Percentiles rank a stretch among this genome's conserved stretches.
These are phyloP conservation scores for Pluvianellus socialis DNA, from an alignment of 2,113 vertebrate genomes.

Conservation along the genomic window DNA sequence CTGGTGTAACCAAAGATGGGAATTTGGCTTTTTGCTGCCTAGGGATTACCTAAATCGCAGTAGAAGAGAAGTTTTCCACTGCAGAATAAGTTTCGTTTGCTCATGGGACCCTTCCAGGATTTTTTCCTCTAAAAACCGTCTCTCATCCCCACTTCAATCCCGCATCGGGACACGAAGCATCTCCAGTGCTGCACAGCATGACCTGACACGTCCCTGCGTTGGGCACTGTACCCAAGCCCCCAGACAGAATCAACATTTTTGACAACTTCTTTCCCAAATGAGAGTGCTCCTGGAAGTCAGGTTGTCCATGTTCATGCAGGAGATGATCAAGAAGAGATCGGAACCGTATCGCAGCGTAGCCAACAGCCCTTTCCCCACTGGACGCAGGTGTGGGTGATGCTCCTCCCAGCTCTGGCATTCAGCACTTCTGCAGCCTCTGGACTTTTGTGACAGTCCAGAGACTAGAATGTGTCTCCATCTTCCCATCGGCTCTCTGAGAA, in stretches of 20 bases:
- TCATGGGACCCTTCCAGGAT: background rate
- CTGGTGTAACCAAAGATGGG: background rate
- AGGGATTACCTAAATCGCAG: background rate
- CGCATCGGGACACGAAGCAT: background rate
- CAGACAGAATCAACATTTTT: background rate
- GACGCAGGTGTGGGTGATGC: background rate
- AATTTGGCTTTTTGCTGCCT: background rate
- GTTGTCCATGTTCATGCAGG: background rate
- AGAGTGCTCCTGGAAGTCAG: background rate
- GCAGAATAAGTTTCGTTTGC: background rate
- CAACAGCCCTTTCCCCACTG: background rate
- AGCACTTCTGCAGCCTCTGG: background rate
- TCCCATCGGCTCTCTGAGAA: constrained; percentile 1
- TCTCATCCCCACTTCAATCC: background rate
- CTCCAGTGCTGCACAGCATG: background rate
- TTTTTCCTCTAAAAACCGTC: background rate
- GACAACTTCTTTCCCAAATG: background rate
- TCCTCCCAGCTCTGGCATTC: background rate
- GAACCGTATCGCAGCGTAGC: background rate
- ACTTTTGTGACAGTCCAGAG: background rate
- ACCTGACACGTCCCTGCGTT: background rate
- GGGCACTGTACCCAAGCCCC: background rate
- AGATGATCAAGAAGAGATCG: background rate
- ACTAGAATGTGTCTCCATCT: background rate
- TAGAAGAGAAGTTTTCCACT: background rate